A percentile compares a stretch with the other conserved stretches of the same genome.
phyloP scores from a whole-genome alignment of 1,140 invertebrate genomes.

The Nymphalis io region DNA sequence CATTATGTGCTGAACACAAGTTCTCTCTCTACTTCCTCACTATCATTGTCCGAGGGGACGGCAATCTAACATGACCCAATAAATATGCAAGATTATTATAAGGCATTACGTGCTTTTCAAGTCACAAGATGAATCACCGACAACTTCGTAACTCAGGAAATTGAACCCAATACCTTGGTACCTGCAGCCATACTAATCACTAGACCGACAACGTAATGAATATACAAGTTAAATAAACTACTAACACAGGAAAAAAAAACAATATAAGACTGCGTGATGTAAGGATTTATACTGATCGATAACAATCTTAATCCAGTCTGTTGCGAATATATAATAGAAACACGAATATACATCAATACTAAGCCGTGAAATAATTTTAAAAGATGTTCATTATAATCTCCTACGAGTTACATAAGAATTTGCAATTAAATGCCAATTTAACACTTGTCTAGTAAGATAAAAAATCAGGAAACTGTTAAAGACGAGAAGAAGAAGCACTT shows the following conservation, averaged over 20 bases:
- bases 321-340: background rate
- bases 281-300: background rate
- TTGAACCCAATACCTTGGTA: too few species aligned
- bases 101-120: too few species aligned
- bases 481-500: slow-evolving; percentile 55
- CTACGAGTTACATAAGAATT: slow-evolving; percentile 16
- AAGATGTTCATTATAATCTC: slow-evolving; percentile 8
- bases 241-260: background rate
- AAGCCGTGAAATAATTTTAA: background rate
- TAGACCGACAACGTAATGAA: too few species aligned
- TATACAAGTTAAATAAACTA: background rate
- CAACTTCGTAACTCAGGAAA: too few species aligned
- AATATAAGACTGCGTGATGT: background rate
- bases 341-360: background rate
- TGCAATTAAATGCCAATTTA: slow-evolving; percentile 28
- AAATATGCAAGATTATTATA: too few species aligned
- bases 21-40: too few species aligned
- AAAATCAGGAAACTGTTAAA: slow-evolving; percentile 55
- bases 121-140: too few species aligned
- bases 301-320: background rate
- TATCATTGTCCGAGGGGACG: too few species aligned
- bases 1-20: too few species aligned
- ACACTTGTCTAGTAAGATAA: slow-evolving; percentile 32
- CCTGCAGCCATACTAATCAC: too few species aligned
- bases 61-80: too few species aligned